Evolutionary conservation across 2,113 vertebrate species (phyloP).

Genomic region (Geococcyx californianus): DNA sequence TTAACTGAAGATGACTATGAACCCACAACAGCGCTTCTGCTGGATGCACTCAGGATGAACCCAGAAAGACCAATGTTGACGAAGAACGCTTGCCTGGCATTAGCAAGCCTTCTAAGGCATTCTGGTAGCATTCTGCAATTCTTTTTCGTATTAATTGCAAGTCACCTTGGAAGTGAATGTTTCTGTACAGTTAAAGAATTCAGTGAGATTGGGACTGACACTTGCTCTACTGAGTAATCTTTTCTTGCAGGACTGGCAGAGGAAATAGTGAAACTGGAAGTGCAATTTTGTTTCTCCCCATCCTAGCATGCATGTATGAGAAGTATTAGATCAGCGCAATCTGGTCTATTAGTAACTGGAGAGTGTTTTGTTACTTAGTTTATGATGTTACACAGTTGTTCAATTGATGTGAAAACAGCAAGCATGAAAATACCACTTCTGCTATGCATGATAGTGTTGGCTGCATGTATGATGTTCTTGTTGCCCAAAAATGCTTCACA

Average conservation of each 20-base stretch:
- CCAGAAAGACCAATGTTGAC: constrained; percentile 54
- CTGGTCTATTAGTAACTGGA: neutral
- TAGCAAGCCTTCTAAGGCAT: constrained; percentile 69
- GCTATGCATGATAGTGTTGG: neutral
- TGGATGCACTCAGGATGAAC: constrained; percentile 54
- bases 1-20: constrained; percentile 59
- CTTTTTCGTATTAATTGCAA: neutral
- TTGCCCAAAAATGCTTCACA: neutral
- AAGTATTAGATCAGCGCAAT: neutral
- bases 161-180: neutral
- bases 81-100: constrained; percentile 59
- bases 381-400: neutral
- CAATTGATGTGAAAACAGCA: neutral
- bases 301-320: neutral
- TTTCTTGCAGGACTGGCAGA: neutral
- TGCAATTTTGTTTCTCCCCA: neutral
- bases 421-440: neutral
- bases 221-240: neutral
- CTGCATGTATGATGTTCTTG: neutral
- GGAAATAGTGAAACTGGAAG: neutral
- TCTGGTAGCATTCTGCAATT: constrained; percentile 69
- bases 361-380: neutral
- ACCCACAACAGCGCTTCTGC: constrained; percentile 17
- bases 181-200: neutral
- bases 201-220: neutral